Base-by-base conservation (phyloP, 2,797 vertebrate genomes). In the Acanthurus leucopareius region DNA sequence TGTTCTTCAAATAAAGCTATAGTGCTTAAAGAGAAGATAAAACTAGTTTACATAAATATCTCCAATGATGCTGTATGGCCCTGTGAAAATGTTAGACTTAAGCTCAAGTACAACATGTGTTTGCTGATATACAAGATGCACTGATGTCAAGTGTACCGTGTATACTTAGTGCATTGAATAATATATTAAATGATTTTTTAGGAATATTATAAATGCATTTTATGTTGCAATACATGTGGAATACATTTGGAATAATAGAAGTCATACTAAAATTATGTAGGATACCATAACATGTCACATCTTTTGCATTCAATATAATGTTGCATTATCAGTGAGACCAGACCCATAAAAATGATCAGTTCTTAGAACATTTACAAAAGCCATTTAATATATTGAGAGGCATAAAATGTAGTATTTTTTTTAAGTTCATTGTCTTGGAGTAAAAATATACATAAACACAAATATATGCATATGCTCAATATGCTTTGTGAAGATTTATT, bases 401-500 rank as follows among this genome's bases (percentile, higher is more conserved):
- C n/a, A 53, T n/a, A 28, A 38, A 69, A 19, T 42, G 1, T 20
- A 2, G 10, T 7, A 2, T 62, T 61, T 57, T 63, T 63, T 60
- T 42, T 35, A 67, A 71, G 7, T 48, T 68, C 0, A 59, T 71
- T 56, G 16, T 68, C 19, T 35, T 3, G 51, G 3, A 49, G 7
- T 16, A 56, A 56, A 32, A 7, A 16, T 25, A 38, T 20, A 35
- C 22, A 60, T 51, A 9, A 13, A 61, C 60, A 74, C 28, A 63
- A 32, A 71, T 40, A 42, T 42, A 42, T 64, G 16, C 32, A n/a
- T 32, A 57, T 60, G 5, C 22, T 73, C 57, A 49, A 65, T 61
- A 75, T 58, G 22, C 44, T 82, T 75, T 66, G 16, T 73, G 64
- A 88, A 47, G 68, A 75, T 32, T 77, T 57, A 64, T 63, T 72